These are phyloP conservation scores for Caenorhabditis imperialis DNA, from an alignment of 2,888 invertebrate genomes.

Conservation along the genomic window DNA sequence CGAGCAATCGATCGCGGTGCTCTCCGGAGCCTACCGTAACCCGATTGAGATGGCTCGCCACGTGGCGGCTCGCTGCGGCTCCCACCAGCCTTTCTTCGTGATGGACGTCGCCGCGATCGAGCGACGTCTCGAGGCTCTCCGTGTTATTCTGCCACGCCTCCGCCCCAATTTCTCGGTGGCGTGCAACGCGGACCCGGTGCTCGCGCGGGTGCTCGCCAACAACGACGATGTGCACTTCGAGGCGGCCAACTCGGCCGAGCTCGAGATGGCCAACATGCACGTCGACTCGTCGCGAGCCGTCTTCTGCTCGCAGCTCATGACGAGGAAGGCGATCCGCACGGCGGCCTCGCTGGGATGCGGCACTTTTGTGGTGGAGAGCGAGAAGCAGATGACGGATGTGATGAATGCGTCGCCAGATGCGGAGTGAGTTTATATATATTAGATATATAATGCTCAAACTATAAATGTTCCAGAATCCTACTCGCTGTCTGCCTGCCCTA, in stretches of 20 bases:
- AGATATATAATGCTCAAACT: not conserved
- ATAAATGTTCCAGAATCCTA: constrained; percentile 45
- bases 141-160: constrained; percentile 82
- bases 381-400: constrained; percentile 69
- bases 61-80: constrained; percentile 54
- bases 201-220: constrained; percentile 79
- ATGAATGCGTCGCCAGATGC: constrained; percentile 39
- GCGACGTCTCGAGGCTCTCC: constrained; percentile 83
- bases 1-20: constrained; percentile 60
- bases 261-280: constrained; percentile 37
- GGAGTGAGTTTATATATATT: constrained; percentile 8
- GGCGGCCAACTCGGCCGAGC: constrained; percentile 79
- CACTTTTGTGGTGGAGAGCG: constrained; percentile 71
- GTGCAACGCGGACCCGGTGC: constrained; percentile 90
- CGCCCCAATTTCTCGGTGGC: constrained; percentile 85
- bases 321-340: constrained; percentile 45
- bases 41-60: constrained; percentile 62
- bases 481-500: constrained; percentile 46
- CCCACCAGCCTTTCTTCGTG: constrained; percentile 73
- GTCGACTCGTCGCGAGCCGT: constrained; percentile 49
- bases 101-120: constrained; percentile 72
- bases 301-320: constrained; percentile 51
- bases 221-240: constrained; percentile 90
- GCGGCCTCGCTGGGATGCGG: constrained; percentile 56
- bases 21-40: constrained; percentile 44